Evolutionary conservation across 1,140 invertebrate species (phyloP), one percentile per base, ranked within the genome.

Genomic region (Muscidifurax raptorellus): DNA sequence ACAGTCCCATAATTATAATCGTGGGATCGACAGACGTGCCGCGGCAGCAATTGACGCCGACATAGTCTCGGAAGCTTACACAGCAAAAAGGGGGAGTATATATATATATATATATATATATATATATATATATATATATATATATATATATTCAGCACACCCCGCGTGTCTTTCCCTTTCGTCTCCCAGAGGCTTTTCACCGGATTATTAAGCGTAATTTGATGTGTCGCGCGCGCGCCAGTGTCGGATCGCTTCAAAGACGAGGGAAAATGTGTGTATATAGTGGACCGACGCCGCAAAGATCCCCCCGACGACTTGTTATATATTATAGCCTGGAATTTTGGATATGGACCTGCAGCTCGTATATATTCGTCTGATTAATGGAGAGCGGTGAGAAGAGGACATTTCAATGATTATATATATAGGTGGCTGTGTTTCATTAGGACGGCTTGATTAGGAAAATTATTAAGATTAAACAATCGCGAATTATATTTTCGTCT

Each of bases 151-250:
- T n/a, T n/a, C n/a, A n/a, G 75, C 76, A 10, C 28, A 71, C 27
- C 5, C 28, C 27, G 66, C 59, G 2, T 9, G 36, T 59, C 52
- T 59, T 59, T 59, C 52, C n/a, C 52, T 59, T 47, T 2, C 44
- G 36, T 30, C 6, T 18, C 40, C 36, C 22, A n/a, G 7, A 69
- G 27, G 64, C 64, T 79, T 84, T 79, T 84, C 76, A 72, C 30
- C 82, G 82, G 64, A 72, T 84, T 79, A 79, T 84, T 84, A 78
- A 79, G 82, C 82, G 82, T 84, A 84, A 84, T 84, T 84, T 79
- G 76, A 84, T 79, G 82, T 69, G 27, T 78, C 66, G 59, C 71
- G 22, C 36, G 25, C 71, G 27, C 52, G 32, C 30, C 15, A 27
- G 28, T 27, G 59, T 30, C 71, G 47, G 27, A 25, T n/a, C 22